Evolutionary conservation across 2,113 vertebrate genomes (phyloP).

Genomic region (Seriola dumerili): DNA sequence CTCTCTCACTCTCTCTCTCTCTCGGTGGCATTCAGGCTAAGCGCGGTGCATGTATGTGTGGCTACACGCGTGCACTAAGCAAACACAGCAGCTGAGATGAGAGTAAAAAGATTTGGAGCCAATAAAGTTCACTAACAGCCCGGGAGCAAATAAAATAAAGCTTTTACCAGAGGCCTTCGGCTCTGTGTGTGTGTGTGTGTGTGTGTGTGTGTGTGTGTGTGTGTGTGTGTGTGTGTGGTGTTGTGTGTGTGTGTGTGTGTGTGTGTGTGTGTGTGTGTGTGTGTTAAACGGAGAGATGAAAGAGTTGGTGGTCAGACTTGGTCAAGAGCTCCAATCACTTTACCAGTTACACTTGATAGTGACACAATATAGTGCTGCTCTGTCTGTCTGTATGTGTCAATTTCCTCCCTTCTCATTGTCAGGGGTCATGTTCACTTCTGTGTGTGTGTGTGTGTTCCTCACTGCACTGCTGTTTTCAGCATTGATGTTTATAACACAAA

Average conservation of each 20-base stretch:
- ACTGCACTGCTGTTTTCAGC: conserved; percentile 13
- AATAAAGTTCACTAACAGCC: conserved; percentile 54
- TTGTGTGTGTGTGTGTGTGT: conserved; percentile 20
- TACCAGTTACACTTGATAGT: conserved; percentile 32
- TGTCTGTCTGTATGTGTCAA: conserved; percentile 16
- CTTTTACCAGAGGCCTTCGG: conserved; percentile 47
- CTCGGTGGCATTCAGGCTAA: not conserved
- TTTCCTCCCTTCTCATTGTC: conserved; percentile 7
- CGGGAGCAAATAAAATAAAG: conserved; percentile 60
- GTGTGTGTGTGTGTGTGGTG: not conserved
- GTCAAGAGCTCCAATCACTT: conserved; percentile 44
- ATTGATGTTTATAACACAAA: conserved; percentile 47
- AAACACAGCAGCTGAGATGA: conserved; percentile 45
- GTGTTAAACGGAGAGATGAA: conserved; percentile 55
- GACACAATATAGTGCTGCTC: conserved; percentile 36
- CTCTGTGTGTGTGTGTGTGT: conserved; percentile 1
- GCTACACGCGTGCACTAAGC: not conserved
- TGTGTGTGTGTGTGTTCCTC: conserved; percentile 15
- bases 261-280: conserved; percentile 8
- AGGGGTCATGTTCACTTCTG: conserved; percentile 23
- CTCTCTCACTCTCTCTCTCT: conserved; percentile 6
- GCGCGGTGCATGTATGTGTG: conserved; percentile 5
- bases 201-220: not conserved
- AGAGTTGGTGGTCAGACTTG: conserved; percentile 50
- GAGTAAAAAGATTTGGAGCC: conserved; percentile 46